Base-by-base conservation (phyloP, 2,888 invertebrate genomes). In the Diadegma fenestrale region DNA sequence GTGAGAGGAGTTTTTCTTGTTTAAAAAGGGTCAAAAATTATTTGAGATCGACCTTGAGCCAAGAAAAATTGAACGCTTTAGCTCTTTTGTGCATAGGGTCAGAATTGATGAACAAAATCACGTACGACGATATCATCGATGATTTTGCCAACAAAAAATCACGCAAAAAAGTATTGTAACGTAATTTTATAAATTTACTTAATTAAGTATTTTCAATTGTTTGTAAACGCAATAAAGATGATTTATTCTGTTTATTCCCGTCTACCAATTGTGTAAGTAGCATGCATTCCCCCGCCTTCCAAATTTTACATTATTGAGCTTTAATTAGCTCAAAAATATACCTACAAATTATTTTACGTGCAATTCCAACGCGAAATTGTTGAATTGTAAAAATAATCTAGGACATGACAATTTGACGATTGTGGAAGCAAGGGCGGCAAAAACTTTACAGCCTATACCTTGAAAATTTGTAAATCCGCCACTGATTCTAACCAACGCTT, bases 1-100 rank as follows among this genome's bases (percentile, higher is more conserved):
- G 72, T 54, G 79, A 82, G 48, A 78, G 81, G 66, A 80, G 71
- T 43, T 83, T 80, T 75, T 86, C 86, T 73, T 82, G 73, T 43
- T 54, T 86, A n/a, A 77, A 80, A 41, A 14, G 84, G 54, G 84
- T 81, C 14, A 81, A 81, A 84, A 84, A 79, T 19, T 79, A 73
- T 82, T 33, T 82, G 45, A 43, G 76, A 69, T 82, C 82, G 19
- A 61, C 71, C 26, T 81, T 84, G 69, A 26, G 77, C 48, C 75
- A 61, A 69, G 80, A 77, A 30, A 76, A 77, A 41, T 51, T 82
- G 54, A 69, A 78, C 26, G 33, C 68, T 43, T 41, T 78, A 17
- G 68, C 78, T 68, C 82, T 77, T 54, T 51, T 73, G 69, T 64
- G 64, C 41, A 58, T 54, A 71, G 54, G 43, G 45, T 48, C 30